Conservation (phyloP, 1,140 invertebrate species). For the Wasmannia auropunctata region DNA sequence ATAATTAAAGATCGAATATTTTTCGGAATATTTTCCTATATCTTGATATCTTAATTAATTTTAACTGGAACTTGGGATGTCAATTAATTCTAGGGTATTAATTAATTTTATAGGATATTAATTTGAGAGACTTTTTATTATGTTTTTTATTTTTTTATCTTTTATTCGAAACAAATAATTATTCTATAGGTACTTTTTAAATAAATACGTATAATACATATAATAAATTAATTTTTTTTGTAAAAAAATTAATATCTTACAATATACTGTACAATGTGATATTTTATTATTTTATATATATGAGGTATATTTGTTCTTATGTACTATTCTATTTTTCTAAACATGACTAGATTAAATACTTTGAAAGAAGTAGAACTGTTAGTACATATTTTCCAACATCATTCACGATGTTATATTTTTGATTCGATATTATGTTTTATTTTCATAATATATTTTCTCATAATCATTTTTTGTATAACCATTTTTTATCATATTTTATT, state of each 20-base stretch:
- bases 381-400: not conserved
- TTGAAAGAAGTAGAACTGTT: not conserved
- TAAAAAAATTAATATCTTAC: not conserved
- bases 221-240: not conserved
- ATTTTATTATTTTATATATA: not conserved
- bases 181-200: not conserved
- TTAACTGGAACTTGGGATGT: not conserved
- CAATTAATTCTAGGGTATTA: not conserved
- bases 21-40: not conserved
- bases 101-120: not conserved
- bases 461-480: no score
- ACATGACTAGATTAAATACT: conserved; percentile 53
- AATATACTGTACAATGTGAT: not conserved
- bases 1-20: not conserved
- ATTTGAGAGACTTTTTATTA: no score
- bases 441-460: no score
- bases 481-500: no score
- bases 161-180: conserved; percentile 19
- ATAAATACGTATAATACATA: not conserved
- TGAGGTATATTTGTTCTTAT: not conserved
- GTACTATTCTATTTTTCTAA: not conserved
- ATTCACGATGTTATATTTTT: not conserved
- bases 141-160: conserved; percentile 1
- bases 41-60: not conserved
- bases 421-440: no score